phyloP scores from a whole-genome alignment of 2,888 invertebrate genomes.

The Horisme vitalbata region DNA sequence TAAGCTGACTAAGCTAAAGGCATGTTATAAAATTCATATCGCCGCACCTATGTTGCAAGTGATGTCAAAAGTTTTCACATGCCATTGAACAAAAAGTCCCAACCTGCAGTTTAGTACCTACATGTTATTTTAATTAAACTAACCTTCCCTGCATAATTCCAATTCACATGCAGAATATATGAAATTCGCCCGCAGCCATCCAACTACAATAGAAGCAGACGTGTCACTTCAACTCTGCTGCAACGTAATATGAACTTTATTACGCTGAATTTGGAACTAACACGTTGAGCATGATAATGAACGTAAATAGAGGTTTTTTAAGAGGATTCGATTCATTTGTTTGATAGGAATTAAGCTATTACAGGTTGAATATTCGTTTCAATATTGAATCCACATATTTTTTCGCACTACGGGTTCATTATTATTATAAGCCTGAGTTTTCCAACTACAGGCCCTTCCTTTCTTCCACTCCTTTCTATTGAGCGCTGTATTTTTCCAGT shows the following conservation, averaged over 20 bases:
- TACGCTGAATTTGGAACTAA: not conserved
- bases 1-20: not conserved
- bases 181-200: slow-evolving; percentile 14
- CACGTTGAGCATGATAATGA: no score
- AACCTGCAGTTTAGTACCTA: not conserved
- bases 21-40: slow-evolving; percentile 3
- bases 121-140: slow-evolving; percentile 21
- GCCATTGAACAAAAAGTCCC: slow-evolving; percentile 5
- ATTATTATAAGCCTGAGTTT: no score
- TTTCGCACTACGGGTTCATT: no score
- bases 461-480: no score
- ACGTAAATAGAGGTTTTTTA: no score
- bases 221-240: not conserved
- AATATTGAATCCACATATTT: no score
- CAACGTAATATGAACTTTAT: not conserved
- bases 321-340: no score
- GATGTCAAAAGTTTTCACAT: slow-evolving; percentile 5
- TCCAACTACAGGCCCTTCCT: no score
- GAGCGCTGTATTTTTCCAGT: no score
- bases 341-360: no score
- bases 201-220: slow-evolving; percentile 15
- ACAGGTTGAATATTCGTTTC: no score
- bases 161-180: slow-evolving; percentile 11
- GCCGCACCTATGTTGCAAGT: not conserved
- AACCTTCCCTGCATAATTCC: slow-evolving; percentile 13